Conservation (phyloP, 2,113 vertebrate species). For the Oenanthe melanoleuca region DNA sequence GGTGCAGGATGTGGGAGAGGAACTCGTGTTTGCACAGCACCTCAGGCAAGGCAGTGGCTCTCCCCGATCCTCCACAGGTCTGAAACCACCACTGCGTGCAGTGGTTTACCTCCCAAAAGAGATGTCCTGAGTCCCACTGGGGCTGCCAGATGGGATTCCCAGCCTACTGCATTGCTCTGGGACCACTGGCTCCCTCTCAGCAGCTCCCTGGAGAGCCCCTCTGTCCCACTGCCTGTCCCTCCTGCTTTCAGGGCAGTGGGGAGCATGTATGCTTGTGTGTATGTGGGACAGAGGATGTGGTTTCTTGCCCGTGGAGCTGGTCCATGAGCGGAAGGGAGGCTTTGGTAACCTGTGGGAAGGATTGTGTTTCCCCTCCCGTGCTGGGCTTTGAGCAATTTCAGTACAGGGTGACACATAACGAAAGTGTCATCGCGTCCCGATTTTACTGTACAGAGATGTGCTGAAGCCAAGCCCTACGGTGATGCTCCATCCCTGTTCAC, state of each 20-base stretch:
- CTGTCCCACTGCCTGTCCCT: neutral
- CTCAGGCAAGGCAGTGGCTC: neutral
- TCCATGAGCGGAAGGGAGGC: neutral
- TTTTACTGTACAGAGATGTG: neutral
- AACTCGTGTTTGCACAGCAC: neutral
- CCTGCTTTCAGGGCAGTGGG: fast-evolving
- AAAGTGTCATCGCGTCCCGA: neutral
- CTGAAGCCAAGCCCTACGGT: fast-evolving
- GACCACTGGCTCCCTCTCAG: neutral
- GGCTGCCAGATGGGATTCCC: neutral
- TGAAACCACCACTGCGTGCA: too few species aligned
- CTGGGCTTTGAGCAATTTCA: neutral
- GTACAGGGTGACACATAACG: neutral
- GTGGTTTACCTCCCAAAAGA: neutral
- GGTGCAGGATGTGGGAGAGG: neutral
- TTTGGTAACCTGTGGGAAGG: neutral
- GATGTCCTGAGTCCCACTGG: fast-evolving
- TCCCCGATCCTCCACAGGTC: fast-evolving
- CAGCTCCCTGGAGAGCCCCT: neutral
- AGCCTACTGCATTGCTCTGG: neutral
- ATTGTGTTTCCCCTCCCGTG: neutral
- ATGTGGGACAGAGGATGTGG: neutral
- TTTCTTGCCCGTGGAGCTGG: neutral
- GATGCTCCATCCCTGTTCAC: neutral
- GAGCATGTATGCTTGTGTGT: fast-evolving